These are phyloP conservation scores for Threskiornis aethiopicus DNA, from an alignment of 2,797 vertebrate genomes.

Conservation along the genomic window DNA sequence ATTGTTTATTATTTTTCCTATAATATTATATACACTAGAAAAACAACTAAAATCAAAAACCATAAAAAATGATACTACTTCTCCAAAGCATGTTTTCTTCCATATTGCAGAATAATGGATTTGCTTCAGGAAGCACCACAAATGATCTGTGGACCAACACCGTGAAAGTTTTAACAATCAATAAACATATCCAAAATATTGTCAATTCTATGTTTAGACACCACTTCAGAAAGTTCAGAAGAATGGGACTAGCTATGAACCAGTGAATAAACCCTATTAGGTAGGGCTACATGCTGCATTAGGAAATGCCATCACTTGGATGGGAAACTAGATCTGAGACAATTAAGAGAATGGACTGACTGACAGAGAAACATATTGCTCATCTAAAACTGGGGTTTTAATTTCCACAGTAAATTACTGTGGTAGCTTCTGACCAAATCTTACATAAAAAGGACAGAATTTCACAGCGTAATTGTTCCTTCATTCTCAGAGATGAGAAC, in stretches of 20 bases:
- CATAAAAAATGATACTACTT: not conserved
- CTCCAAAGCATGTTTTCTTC: not conserved
- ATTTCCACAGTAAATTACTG: not conserved
- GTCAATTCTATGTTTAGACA: not conserved
- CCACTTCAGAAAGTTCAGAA: not conserved
- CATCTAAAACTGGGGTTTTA: not conserved
- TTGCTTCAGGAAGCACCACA: not conserved
- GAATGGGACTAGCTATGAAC: not conserved
- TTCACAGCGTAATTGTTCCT: not conserved
- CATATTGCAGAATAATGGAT: not conserved
- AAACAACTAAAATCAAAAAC: not conserved
- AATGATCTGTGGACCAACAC: no score
- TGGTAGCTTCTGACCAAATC: not conserved
- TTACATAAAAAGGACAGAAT: not conserved
- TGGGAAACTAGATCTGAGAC: not conserved
- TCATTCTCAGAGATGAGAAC: not conserved
- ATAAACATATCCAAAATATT: not conserved
- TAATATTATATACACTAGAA: not conserved
- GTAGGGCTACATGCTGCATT: not conserved
- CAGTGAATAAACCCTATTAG: not conserved
- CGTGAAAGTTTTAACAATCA: not conserved
- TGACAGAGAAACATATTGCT: not conserved
- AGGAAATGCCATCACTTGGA: not conserved
- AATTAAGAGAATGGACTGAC: not conserved
- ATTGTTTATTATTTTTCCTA: not conserved